phyloP scores from a whole-genome alignment of 2,888 invertebrate genomes.

The Aphodius sticticus region DNA sequence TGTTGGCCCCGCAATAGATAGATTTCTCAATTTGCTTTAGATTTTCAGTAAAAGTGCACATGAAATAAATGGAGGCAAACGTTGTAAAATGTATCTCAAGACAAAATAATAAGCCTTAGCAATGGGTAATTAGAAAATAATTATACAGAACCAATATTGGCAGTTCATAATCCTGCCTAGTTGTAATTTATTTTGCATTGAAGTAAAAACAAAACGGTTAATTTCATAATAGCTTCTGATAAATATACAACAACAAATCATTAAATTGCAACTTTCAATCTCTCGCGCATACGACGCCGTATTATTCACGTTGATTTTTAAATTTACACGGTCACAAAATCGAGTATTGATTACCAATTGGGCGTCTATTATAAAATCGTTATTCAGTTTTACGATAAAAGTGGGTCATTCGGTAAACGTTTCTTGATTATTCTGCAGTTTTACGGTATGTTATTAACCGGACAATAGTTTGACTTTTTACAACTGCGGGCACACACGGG shows the following conservation, averaged over 20 bases:
- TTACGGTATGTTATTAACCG: background rate
- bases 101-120: too few species aligned
- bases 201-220: too few species aligned
- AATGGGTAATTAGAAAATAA: too few species aligned
- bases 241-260: background rate
- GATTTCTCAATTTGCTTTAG: too few species aligned
- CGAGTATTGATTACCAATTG: background rate
- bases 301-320: background rate
- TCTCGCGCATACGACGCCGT: background rate
- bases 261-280: background rate
- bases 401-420: background rate
- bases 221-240: too few species aligned
- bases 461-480: background rate
- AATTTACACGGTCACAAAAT: background rate
- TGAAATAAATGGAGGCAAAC: too few species aligned
- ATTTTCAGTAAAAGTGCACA: too few species aligned
- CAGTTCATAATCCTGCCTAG: too few species aligned
- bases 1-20: too few species aligned
- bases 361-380: background rate
- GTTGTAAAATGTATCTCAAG: too few species aligned
- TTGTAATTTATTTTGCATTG: too few species aligned
- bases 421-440: background rate
- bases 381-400: background rate
- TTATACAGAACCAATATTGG: too few species aligned
- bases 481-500: slow-evolving; percentile 4